Conservation (phyloP, 2,797 vertebrate species). For the Glyptemys insculpta region DNA sequence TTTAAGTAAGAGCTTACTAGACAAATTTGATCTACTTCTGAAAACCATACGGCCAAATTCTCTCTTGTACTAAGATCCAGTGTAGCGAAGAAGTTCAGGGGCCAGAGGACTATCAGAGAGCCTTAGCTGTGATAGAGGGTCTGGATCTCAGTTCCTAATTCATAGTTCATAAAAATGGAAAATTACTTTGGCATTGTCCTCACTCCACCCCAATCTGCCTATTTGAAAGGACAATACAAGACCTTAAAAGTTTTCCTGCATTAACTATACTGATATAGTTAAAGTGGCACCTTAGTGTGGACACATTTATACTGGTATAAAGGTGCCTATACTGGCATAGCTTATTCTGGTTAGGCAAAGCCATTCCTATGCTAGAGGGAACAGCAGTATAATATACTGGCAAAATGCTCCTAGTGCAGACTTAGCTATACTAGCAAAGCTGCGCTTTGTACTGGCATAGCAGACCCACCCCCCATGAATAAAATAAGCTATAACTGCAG, state of each 20-base stretch:
- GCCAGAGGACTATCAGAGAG: constrained; percentile 33
- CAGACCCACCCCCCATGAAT: too few relatives aligned
- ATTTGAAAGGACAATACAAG: constrained; percentile 16
- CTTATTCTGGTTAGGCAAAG: not conserved
- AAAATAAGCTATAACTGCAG: too few relatives aligned
- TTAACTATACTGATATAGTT: constrained; percentile 20
- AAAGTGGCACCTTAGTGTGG: not conserved
- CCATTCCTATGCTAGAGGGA: too few relatives aligned
- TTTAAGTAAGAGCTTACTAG: not conserved
- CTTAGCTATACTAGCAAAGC: too few relatives aligned
- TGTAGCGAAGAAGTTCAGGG: constrained; percentile 19
- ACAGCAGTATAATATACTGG: too few relatives aligned
- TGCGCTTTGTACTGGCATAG: too few relatives aligned
- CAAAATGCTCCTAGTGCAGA: too few relatives aligned
- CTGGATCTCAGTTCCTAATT: constrained; percentile 34
- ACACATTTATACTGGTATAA: not conserved
- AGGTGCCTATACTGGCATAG: not conserved
- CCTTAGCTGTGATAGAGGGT: constrained; percentile 30
- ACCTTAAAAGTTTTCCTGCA: not conserved
- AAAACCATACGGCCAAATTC: constrained; percentile 48
- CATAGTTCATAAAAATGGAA: constrained; percentile 48
- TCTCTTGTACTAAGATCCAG: constrained; percentile 29
- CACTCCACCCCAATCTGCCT: not conserved
- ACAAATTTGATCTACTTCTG: constrained; percentile 15
- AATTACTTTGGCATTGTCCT: constrained; percentile 1